phyloP scores from a whole-genome alignment of 2,888 invertebrate species.

The Watsonalla binaria region DNA sequence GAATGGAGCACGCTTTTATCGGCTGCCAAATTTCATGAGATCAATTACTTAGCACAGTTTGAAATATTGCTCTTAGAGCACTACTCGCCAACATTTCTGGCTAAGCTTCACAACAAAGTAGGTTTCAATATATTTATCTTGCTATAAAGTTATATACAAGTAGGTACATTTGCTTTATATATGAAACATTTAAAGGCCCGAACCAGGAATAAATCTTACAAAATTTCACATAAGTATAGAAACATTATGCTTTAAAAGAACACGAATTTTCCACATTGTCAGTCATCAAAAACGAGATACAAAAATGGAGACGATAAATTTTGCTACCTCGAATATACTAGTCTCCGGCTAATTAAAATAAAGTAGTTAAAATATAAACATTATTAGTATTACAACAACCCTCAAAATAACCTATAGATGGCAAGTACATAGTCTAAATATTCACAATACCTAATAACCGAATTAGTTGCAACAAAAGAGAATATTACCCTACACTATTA shows the following conservation, averaged over 20 bases:
- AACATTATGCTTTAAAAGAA: slow-evolving; percentile 18
- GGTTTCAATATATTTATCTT: slow-evolving; percentile 27
- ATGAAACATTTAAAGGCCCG: slow-evolving; percentile 13
- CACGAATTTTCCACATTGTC: slow-evolving; percentile 17
- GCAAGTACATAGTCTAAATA: slow-evolving; percentile 21
- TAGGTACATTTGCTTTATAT: slow-evolving; percentile 12
- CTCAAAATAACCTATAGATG: slow-evolving; percentile 17
- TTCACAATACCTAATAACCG: slow-evolving; percentile 15
- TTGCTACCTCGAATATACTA: slow-evolving; percentile 19
- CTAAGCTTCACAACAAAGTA: slow-evolving; percentile 41
- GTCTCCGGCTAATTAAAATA: slow-evolving; percentile 34
- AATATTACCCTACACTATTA: slow-evolving; percentile 6
- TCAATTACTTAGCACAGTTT: slow-evolving; percentile 41
- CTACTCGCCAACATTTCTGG: slow-evolving; percentile 24
- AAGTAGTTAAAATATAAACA: slow-evolving; percentile 18
- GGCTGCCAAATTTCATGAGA: slow-evolving; percentile 51
- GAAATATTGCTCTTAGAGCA: slow-evolving; percentile 53
- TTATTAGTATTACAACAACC: slow-evolving; percentile 20
- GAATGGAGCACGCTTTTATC: slow-evolving; percentile 20
- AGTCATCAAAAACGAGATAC: slow-evolving; percentile 15
- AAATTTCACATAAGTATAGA: slow-evolving; percentile 11
- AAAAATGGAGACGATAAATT: slow-evolving; percentile 24
- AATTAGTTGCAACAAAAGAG: slow-evolving; percentile 12
- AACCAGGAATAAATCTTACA: slow-evolving; percentile 22
- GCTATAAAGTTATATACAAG: slow-evolving; percentile 25